Base-by-base conservation (phyloP, 2,113 vertebrate species). In the Thunnus maccoyii region DNA sequence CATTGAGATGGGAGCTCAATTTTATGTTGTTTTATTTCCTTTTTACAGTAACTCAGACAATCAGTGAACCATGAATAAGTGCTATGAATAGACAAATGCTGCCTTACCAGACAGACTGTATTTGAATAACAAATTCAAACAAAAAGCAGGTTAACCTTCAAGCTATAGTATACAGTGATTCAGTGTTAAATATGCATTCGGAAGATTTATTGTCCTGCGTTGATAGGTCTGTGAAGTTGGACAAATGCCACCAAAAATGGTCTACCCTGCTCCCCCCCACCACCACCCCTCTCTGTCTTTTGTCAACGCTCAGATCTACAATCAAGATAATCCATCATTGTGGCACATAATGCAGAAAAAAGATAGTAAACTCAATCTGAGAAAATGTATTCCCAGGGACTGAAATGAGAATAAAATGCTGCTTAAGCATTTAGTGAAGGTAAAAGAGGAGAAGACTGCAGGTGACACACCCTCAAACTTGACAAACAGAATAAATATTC, bases 271-370 rank as follows among this genome's bases (percentile, higher is more conserved):
- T 20, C 74, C 80, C 27, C 10, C 9, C 30, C 72, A 55, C 61
- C 62, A 54, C 41, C 48, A 3, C 54, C 54, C 18, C 54, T 55
- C 54, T 55, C 36, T 60, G 30, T 70, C 84, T 32, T 85, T 92
- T 93, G 93, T 93, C 93, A 93, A 75, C 30, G 83, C 80, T 90
- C 51, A 10, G 87, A 92, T 93, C 84, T 92, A 86, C 91, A 93
- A 90, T 94, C 90, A 91, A 79, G 89, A 92, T 89, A 90, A 94
- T 95, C 94, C 94, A 94, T 94, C 93, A 94, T 83, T 72, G 83
- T 94, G 91, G 85, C 92, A 93, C 81, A 84, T 91, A 84, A 93
- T 91, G 88, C 89, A 89, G 91, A 89, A 89, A 89, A 92, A 92
- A 90, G 76, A 91, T 92, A 94, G 91, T 92, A 92, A 93, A 93